Base-by-base conservation (phyloP, 92 coral and sea anemone genomes). In the Paramuricea clavata region DNA sequence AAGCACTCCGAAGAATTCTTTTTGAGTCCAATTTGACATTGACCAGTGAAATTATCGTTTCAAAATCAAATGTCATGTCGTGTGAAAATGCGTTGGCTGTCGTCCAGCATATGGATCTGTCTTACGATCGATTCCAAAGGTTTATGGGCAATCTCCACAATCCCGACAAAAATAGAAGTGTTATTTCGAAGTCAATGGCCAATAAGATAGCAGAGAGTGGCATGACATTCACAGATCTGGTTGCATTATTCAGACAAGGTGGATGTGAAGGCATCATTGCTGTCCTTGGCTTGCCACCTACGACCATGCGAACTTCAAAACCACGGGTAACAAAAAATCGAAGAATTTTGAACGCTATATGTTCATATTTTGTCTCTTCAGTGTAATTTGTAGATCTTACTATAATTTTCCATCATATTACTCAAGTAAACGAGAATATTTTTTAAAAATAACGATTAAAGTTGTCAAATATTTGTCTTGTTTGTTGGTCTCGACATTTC, bases 121-220 rank as follows among this genome's bases (percentile, higher is more conserved):
- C 27, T 23, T 61, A 61, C 17, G 69, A 5, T 61, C 31, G 69
- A 61, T 15, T 61, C 10, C 69, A 61, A 61, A 61, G 25, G 17
- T 61, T 61, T 31, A 10, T 15, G 10, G 69, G 69, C 35, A 61
- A 61, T 61, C 69, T 61, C 12, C n/a, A 19, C 69, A 31, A 61
- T 61, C 69, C 17, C 9, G 69, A 19, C 31, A 23, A 61, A 61
- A 23, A 23, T 23, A 61, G 17, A 61, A 15, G 2, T 10, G 17
- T 61, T 10, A 11, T 23, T 19, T 5, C 31, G 69, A 61, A 61
- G 17, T 5, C 69, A n/a, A n/a, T n/a, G n/a, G n/a, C n/a, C n/a
- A n/a, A n/a, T n/a, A n/a, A n/a, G n/a, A n/a, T n/a, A n/a, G 69
- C 69, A 61, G 69, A 19, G 17, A 61, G 69, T 31, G 31, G 69